phyloP scores from a whole-genome alignment of 2,888 invertebrate genomes.

The Ectobius pallidus region DNA sequence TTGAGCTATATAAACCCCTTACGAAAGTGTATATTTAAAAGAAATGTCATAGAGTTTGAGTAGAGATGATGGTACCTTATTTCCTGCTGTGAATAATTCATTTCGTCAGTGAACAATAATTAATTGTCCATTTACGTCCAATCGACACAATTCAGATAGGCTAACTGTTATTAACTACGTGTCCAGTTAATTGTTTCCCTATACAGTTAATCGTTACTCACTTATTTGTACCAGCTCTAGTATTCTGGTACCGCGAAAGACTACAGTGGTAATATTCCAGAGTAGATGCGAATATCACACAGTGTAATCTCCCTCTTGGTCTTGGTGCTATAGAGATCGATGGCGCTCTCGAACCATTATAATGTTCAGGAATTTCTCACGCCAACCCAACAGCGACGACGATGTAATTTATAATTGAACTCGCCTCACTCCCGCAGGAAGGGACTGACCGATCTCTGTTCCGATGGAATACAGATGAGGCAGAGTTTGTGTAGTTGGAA shows the following conservation, averaged over 20 bases:
- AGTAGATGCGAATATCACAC: background rate
- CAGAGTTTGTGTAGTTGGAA: background rate
- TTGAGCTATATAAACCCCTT: too few relatives aligned
- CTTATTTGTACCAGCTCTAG: too few relatives aligned
- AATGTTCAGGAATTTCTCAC: conserved; percentile 2
- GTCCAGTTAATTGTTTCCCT: too few relatives aligned
- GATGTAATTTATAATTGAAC: conserved; percentile 18
- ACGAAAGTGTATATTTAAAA: too few relatives aligned
- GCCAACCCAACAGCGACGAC: background rate
- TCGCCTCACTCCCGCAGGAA: background rate
- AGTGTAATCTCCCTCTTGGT: background rate
- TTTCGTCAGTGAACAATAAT: too few relatives aligned
- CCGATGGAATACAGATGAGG: background rate
- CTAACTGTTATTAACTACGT: too few relatives aligned
- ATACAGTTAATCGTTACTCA: too few relatives aligned
- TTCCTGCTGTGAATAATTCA: too few relatives aligned
- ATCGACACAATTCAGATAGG: too few relatives aligned
- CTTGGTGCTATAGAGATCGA: background rate
- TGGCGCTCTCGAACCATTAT: background rate
- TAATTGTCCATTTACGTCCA: too few relatives aligned
- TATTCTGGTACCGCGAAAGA: background rate
- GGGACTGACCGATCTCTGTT: background rate
- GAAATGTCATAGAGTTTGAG: too few relatives aligned
- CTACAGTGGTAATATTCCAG: background rate
- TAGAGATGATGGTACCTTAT: too few relatives aligned